Evolutionary conservation across 1,140 invertebrate species (phyloP).

Genomic region (Cryptotermes secundus): DNA sequence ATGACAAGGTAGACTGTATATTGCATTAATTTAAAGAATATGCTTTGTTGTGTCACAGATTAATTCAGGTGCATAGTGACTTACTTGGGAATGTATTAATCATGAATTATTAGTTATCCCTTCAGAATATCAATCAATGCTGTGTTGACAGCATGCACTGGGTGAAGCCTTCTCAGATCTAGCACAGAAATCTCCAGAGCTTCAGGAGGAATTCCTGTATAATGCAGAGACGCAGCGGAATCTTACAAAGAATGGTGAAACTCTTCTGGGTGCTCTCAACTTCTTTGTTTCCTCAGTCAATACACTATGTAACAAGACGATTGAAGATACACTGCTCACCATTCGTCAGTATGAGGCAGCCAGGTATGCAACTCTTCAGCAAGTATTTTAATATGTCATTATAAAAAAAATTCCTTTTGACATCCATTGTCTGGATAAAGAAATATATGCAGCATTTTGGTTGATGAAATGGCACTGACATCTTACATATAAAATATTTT

Average conservation of each 20-base stretch:
- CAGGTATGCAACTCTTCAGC: conserved; percentile 57
- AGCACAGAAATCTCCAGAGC: conserved; percentile 90
- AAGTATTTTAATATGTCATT: no score
- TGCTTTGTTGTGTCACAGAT: no score
- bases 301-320: conserved; percentile 94
- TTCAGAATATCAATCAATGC: neutral
- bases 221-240: conserved; percentile 94
- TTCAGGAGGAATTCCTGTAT: conserved; percentile 92
- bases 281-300: conserved; percentile 95
- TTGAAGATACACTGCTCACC: conserved; percentile 93
- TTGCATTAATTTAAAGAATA: no score
- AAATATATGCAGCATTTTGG: neutral
- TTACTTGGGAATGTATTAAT: no score
- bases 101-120: no score
- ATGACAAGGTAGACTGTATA: no score
- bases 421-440: neutral
- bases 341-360: conserved; percentile 91
- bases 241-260: conserved; percentile 92
- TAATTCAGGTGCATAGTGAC: no score
- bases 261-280: conserved; percentile 85
- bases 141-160: conserved; percentile 62
- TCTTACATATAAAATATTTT: neutral
- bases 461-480: neutral
- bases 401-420: neutral
- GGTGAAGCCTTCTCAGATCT: conserved; percentile 93